phyloP scores from a whole-genome alignment of 2,797 vertebrate species.

The Morus bassanus region DNA sequence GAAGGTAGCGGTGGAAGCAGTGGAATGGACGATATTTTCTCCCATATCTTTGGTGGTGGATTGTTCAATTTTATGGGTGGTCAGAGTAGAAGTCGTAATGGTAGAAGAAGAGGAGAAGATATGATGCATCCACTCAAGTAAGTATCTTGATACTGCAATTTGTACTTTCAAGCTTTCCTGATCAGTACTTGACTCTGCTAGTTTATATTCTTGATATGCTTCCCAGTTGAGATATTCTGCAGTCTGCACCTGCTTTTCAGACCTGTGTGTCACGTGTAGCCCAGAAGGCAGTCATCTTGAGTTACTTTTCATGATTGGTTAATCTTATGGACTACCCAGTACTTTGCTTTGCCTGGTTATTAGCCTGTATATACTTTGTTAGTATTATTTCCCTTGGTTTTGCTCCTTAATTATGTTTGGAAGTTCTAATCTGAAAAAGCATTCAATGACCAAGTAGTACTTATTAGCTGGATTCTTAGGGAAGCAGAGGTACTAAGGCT shows the following conservation, averaged over 20 bases:
- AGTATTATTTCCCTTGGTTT: not conserved
- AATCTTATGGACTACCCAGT: not conserved
- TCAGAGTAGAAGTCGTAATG: slow-evolving; percentile 90
- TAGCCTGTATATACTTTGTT: not conserved
- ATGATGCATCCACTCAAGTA: slow-evolving; percentile 99
- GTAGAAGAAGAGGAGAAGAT: slow-evolving; percentile 95
- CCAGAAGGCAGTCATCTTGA: not conserved
- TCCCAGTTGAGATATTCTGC: not conserved
- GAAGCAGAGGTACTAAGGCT: not conserved
- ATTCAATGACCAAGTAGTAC: not conserved
- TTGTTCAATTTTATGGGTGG: slow-evolving; percentile 97
- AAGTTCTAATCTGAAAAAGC: not conserved
- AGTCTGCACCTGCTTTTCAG: not conserved
- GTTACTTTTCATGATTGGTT: not conserved
- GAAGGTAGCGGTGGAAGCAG: slow-evolving; percentile 93
- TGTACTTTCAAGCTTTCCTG: not conserved
- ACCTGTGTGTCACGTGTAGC: not conserved
- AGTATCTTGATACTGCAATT: slow-evolving; percentile 39
- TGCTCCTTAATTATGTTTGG: not conserved
- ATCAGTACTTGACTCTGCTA: not conserved
- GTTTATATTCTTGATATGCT: not conserved
- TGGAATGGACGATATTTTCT: slow-evolving; percentile 99
- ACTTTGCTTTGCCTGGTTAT: not conserved
- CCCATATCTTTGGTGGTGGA: slow-evolving; percentile 96
- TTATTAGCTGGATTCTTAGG: not conserved